A percentile compares a stretch with the other conserved stretches of the same genome.
Conservation (phyloP, 2,113 vertebrate genomes). For the Catharus bicknelli region DNA sequence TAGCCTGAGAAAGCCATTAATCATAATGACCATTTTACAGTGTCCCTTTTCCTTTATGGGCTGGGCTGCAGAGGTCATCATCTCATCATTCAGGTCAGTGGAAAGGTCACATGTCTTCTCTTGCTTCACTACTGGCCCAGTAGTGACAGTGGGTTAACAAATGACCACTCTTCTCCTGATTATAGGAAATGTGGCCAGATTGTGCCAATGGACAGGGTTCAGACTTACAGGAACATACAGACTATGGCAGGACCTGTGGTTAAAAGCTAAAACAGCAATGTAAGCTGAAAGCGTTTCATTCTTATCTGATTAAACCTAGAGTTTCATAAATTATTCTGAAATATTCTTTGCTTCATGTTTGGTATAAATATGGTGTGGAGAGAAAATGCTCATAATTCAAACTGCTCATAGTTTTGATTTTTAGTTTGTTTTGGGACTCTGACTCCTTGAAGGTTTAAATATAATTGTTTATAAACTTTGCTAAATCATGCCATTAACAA, state of each 20-base stretch:
- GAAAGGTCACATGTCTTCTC: constrained; percentile 43
- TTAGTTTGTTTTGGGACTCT: not conserved
- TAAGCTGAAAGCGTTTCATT: not conserved
- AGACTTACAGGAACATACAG: not conserved
- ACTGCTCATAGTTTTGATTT: not conserved
- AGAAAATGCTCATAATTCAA: not conserved
- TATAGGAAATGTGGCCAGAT: constrained; percentile 5
- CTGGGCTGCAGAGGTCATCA: constrained; percentile 52
- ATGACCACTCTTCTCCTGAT: constrained; percentile 44
- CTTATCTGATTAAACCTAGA: not conserved
- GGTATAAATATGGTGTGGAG: not conserved
- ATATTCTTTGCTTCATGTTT: not conserved
- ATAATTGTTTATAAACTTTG: not conserved
- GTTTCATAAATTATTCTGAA: not conserved
- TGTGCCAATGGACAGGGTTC: not conserved
- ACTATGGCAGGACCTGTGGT: not conserved
- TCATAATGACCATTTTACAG: constrained; percentile 57
- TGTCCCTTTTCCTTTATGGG: constrained; percentile 14
- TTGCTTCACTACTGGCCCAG: constrained; percentile 49
- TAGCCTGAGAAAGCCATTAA: constrained; percentile 49
- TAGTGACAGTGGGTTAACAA: constrained; percentile 46
- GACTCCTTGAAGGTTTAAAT: not conserved
- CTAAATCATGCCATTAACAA: not conserved
- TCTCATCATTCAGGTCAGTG: constrained; percentile 51
- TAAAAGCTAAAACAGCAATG: not conserved